Percentiles rank a stretch among this genome's conserved stretches.
These are phyloP conservation scores for Parapristionchus giblindavisi DNA, from an alignment of 2,888 invertebrate genomes.

Conservation along the genomic window DNA sequence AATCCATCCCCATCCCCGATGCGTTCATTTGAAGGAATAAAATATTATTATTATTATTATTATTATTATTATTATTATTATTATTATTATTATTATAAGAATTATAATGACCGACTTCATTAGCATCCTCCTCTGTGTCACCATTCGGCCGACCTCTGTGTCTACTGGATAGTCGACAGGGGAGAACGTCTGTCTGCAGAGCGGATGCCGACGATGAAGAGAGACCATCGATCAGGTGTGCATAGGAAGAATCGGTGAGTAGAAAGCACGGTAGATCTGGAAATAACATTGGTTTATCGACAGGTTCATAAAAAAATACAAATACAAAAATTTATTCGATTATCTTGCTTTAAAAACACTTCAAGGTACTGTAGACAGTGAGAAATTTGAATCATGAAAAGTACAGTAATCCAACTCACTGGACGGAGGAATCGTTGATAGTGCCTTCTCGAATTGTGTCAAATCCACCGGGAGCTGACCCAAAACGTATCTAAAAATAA, in stretches of 20 bases:
- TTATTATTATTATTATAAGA: too few relatives aligned
- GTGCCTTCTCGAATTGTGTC: neutral
- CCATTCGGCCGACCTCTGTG: too few relatives aligned
- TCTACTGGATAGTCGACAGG: neutral
- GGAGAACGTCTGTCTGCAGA: neutral
- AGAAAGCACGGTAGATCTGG: slow-evolving; percentile 26
- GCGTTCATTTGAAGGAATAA: too few relatives aligned
- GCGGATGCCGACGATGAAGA: neutral
- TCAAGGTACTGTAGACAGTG: neutral
- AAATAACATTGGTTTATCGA: neutral
- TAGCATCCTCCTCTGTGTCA: too few relatives aligned
- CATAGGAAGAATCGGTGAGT: slow-evolving; percentile 40
- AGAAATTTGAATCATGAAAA: neutral
- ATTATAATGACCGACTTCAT: too few relatives aligned
- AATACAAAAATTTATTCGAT: neutral
- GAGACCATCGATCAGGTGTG: slow-evolving; percentile 32
- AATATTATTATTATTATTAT: too few relatives aligned
- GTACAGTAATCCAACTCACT: neutral
- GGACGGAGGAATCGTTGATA: neutral
- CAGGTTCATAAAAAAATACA: neutral
- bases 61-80: too few relatives aligned
- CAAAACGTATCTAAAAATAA: slow-evolving; percentile 43
- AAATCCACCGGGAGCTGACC: slow-evolving; percentile 38
- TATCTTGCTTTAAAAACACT: neutral
- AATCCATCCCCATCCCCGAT: too few relatives aligned